Conservation (phyloP, 2,888 invertebrate genomes). For the Temnothorax rugatulus region DNA sequence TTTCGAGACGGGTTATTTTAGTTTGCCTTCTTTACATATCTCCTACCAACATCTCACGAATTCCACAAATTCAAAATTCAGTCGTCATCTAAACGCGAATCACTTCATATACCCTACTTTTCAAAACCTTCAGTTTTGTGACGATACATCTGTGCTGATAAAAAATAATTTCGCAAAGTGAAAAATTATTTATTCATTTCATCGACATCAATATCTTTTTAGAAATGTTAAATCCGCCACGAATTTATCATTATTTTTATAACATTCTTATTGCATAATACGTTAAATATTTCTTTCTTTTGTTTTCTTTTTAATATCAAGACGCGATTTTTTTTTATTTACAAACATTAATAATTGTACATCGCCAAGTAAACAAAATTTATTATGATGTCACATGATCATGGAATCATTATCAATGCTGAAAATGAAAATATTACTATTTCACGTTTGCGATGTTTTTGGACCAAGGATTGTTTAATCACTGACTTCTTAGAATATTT, state of each 20-base stretch:
- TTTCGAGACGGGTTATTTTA: conserved; percentile 75
- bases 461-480: conserved; percentile 84
- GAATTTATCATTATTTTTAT: neutral
- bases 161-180: neutral
- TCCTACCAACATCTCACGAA: conserved; percentile 62
- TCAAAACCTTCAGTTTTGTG: conserved; percentile 1
- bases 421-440: conserved; percentile 54
- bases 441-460: conserved; percentile 78
- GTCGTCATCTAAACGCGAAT: conserved; percentile 73
- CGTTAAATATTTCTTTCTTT: neutral
- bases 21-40: conserved; percentile 68
- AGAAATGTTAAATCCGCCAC: neutral
- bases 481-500: conserved; percentile 87
- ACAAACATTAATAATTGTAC: neutral
- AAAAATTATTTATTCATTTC: neutral
- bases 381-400: conserved; percentile 65
- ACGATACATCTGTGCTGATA: neutral
- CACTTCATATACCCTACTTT: conserved; percentile 66
- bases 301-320: neutral
- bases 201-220: neutral
- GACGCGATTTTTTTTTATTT: neutral
- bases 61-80: conserved; percentile 77
- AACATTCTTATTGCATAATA: conserved; percentile 5
- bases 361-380: conserved; percentile 39
- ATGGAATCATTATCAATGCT: conserved; percentile 57